Base-by-base conservation (phyloP, 2,113 vertebrate species). In the Baryphthengus martii region DNA sequence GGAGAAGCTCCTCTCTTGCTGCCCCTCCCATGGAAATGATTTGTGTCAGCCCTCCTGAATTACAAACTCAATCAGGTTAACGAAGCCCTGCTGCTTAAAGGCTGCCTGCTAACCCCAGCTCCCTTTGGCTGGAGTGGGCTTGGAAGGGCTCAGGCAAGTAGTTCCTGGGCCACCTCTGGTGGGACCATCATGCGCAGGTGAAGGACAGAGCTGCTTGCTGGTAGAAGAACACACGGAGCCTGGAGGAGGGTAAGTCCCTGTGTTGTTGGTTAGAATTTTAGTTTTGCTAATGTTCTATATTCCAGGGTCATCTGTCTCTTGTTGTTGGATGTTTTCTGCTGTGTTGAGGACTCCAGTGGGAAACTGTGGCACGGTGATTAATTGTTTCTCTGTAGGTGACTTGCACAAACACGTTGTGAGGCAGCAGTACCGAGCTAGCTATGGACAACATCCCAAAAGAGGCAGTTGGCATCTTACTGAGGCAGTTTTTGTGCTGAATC, bases 61-160 rank as follows among this genome's bases (percentile, higher is more conserved):
- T 56, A 40, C 3, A 11, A 29, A 62, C 26, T 10, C 1, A 73
- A 63, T 89, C 9, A 52, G 9, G 21, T 18, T 47, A 80, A 93
- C 0, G 5, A 90, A 23, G 53, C 25, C 13, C 29, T 59, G 40
- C 55, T 83, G 50, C 50, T 74, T 74, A 70, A 92, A 63, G 53
- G 23, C 16, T 73, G 44, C 24, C 24, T 65, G 59, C 29, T 35
- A 37, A 56, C 14, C 1, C 2, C 2, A 24, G 7, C 4, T 61
- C 5, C 1, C 0, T 26, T 66, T 20, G 40, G 50, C 7, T 66
- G 25, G 10, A 18, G 31, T 1, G 28, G 35, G 13, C 3, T 24
- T 9, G 13, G 40, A 8, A 23, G 25, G 19, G 19, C 5, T 61
- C 2, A 4, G n/a, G 14, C 1, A 3, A 17, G 50, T 2, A 17